A percentile compares a stretch with the other conserved stretches of the same genome.
phyloP scores from a whole-genome alignment of 2,888 invertebrate species.

The Harpagoxenus sublaevis region DNA sequence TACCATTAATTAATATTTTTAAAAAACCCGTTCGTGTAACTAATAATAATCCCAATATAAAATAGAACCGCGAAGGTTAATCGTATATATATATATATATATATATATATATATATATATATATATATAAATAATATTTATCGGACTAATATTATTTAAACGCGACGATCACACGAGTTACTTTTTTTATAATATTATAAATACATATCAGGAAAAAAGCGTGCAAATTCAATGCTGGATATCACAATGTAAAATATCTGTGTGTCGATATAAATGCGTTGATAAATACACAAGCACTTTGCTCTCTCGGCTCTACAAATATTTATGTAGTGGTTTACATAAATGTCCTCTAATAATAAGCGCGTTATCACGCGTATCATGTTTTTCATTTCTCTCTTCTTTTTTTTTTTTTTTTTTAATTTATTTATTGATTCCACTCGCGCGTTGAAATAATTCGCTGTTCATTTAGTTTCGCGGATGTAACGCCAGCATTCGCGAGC shows the following conservation, averaged over 20 bases:
- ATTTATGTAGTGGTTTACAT: conserved; percentile 27
- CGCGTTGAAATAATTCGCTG: conserved; percentile 44
- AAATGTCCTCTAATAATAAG: conserved; percentile 39
- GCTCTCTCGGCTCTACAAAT: conserved; percentile 21
- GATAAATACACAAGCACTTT: conserved; percentile 1
- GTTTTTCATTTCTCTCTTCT: not conserved
- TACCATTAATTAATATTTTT: not conserved
- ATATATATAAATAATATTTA: not conserved
- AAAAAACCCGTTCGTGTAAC: not conserved
- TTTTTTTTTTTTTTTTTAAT: not conserved
- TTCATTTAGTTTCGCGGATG: conserved; percentile 58
- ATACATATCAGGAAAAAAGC: not conserved
- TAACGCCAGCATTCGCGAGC: conserved; percentile 65
- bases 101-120: too few relatives aligned
- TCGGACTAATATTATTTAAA: not conserved
- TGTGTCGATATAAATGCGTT: conserved; percentile 1
- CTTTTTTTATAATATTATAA: not conserved
- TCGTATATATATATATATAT: not conserved
- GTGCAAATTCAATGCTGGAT: conserved; percentile 1
- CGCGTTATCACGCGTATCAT: conserved; percentile 32
- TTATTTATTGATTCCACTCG: conserved; percentile 12
- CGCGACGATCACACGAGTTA: not conserved
- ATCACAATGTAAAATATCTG: conserved; percentile 8
- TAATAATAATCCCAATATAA: not conserved
- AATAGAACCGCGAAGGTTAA: not conserved